Conservation (phyloP, 2,888 invertebrate species). For the Xylophagus ater region DNA sequence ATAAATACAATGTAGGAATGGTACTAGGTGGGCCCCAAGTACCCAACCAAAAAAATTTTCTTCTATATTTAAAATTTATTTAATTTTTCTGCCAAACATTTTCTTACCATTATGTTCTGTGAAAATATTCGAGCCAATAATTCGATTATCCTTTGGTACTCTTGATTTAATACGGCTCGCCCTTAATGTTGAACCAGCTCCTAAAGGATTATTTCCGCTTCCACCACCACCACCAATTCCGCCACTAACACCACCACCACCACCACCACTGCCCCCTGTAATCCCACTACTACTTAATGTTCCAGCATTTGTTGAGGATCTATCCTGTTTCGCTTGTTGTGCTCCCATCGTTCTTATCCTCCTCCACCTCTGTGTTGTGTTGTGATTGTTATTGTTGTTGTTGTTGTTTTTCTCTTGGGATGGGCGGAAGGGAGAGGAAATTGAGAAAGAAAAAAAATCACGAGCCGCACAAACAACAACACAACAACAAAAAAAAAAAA, state of each 20-base stretch:
- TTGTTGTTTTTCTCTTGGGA: no score
- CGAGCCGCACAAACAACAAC: neutral
- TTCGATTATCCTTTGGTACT: conserved; percentile 69
- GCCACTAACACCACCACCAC: conserved; percentile 32
- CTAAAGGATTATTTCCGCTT: conserved; percentile 25
- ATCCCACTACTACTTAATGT: conserved; percentile 20
- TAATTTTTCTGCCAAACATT: no score
- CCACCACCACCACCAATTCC: conserved; percentile 27
- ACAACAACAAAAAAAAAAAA: neutral
- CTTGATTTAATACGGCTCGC: conserved; percentile 64
- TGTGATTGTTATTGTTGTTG: neutral
- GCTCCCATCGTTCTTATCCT: conserved; percentile 60
- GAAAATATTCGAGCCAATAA: conserved; percentile 82
- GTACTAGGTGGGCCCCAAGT: no score
- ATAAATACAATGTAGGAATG: no score
- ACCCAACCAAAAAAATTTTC: no score
- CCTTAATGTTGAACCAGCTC: conserved; percentile 50
- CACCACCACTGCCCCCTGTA: conserved; percentile 50
- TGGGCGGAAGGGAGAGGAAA: no score
- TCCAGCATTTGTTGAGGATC: conserved; percentile 43
- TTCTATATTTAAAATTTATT: no score
- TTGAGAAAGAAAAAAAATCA: no score
- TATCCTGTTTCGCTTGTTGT: conserved; percentile 89
- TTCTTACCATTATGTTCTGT: conserved; percentile 88
- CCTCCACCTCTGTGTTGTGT: neutral